A percentile compares a stretch with the other conserved stretches of the same genome.
Conservation (phyloP, 2,888 invertebrate genomes). For the Argyresthia albistria region DNA sequence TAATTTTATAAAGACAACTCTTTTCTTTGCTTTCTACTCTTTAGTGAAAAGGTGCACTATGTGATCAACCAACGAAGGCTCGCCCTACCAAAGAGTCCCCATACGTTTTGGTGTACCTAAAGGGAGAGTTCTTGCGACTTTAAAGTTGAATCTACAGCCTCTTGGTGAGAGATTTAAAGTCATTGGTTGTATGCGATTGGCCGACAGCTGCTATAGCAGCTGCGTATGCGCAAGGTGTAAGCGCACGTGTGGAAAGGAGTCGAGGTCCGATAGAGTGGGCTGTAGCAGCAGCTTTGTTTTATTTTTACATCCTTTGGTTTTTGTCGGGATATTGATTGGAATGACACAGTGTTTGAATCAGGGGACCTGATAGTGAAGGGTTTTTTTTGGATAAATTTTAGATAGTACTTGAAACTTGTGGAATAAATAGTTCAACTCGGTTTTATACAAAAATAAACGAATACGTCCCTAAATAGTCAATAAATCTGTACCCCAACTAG, state of each 20-base stretch:
- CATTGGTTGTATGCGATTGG: conserved; percentile 6
- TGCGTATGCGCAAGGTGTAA: conserved; percentile 41
- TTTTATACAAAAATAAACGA: too few relatives aligned
- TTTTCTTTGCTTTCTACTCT: neutral
- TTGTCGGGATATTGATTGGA: neutral
- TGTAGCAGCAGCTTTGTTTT: conserved; percentile 17
- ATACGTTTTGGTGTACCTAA: too few relatives aligned
- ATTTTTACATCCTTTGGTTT: conserved; percentile 8
- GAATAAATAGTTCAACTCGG: too few relatives aligned
- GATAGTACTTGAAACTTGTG: too few relatives aligned
- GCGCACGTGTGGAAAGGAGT: conserved; percentile 31
- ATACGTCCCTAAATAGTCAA: too few relatives aligned
- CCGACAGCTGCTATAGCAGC: conserved; percentile 24
- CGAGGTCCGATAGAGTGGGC: too few relatives aligned
- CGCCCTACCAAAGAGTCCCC: too few relatives aligned
- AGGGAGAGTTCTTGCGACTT: too few relatives aligned
- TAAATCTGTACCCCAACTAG: too few relatives aligned
- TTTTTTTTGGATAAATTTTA: too few relatives aligned
- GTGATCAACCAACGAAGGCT: too few relatives aligned
- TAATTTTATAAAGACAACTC: neutral
- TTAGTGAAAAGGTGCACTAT: conserved; percentile 6
- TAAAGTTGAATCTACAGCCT: neutral
- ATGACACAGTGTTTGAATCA: neutral
- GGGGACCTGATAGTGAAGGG: too few relatives aligned
- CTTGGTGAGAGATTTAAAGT: conserved; percentile 7